Base-by-base conservation (phyloP, 2,888 invertebrate species). In the Chrysotoxum bicinctum region DNA sequence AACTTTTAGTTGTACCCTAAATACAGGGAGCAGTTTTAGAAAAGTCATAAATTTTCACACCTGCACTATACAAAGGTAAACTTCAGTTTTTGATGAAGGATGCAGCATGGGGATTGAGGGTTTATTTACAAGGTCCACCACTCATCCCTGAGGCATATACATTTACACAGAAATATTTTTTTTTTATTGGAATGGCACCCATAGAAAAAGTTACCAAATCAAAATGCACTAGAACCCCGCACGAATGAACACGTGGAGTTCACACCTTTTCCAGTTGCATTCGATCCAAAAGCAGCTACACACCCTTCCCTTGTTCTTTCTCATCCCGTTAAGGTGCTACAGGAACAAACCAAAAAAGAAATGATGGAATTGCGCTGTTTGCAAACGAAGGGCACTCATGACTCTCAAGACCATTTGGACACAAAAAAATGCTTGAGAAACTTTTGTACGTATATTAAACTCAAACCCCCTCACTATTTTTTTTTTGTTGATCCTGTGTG, bases 151-250 rank as follows among this genome's bases (percentile, higher is more conserved):
- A 19, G 19, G 12, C 23, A 37, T 14, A 10, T 50, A 16, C 16
- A 43, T 26, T 8, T 50, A 43, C 23, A 43, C 19, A 64, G 52
- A 75, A 84, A 84, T 37, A 70, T 69, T 83, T 50, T 73, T 32
- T 16, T 12, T 54, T 30, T 56, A 54, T 52, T 58, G 62, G 73
- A 75, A 75, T 69, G 52, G 64, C 23, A 32, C 14, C 43, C 58
- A 54, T 21, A 32, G 80, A 35, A 76, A 58, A 81, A 85, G 85
- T 85, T 81, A 58, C 72, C 64, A 81, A 85, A 85, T 81, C 81
- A 77, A 73, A 81, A 35, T 64, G 60, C 66, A 56, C 19, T 21
- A 68, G 45, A 52, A 45, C 35, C 73, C 21, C 21, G 50, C 64
- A 32, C 45, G 43, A 60, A 32, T 73, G 66, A 76, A 66, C 72